A percentile compares a stretch with the other conserved stretches of the same genome.
Conservation (phyloP, 1,140 invertebrate species). For the Scaptomyza graminum region DNA sequence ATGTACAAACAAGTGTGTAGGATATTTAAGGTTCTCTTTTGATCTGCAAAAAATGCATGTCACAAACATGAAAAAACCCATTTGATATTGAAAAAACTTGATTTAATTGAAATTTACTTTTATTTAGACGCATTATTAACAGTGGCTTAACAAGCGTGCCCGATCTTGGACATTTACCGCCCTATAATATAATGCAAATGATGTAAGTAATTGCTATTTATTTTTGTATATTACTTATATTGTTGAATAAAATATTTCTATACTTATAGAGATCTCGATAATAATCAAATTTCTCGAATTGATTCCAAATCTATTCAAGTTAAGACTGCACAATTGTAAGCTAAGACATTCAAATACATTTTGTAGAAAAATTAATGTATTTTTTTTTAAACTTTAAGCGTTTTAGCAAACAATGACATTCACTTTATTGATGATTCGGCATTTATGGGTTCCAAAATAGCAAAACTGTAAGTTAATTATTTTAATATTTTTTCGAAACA, state of each 20-base stretch:
- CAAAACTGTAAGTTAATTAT: conserved; percentile 86
- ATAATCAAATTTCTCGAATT: conserved; percentile 85
- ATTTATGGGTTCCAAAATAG: conserved; percentile 88
- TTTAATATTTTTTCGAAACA: no score
- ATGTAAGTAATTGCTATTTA: conserved; percentile 84
- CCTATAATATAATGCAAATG: conserved; percentile 85
- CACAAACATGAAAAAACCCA: no score
- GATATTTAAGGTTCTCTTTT: no score
- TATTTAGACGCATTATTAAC: conserved; percentile 85
- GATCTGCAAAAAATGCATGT: no score
- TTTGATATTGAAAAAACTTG: no score
- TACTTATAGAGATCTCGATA: conserved; percentile 85
- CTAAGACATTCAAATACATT: conserved; percentile 44
- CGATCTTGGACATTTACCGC: conserved; percentile 84
- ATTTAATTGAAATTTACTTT: no score
- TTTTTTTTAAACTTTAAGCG: conserved; percentile 79
- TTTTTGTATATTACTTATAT: not conserved
- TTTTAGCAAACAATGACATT: conserved; percentile 87
- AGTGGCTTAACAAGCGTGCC: conserved; percentile 85
- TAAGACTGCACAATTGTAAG: conserved; percentile 86
- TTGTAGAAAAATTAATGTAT: not conserved
- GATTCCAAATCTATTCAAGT: conserved; percentile 85
- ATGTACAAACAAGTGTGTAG: no score
- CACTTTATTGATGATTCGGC: conserved; percentile 86
- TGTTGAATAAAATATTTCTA: conserved; percentile 7